Evolutionary conservation across 2,888 invertebrate genomes (phyloP), one percentile per base, ranked within the genome.

Genomic region (Acronicta leporina): DNA sequence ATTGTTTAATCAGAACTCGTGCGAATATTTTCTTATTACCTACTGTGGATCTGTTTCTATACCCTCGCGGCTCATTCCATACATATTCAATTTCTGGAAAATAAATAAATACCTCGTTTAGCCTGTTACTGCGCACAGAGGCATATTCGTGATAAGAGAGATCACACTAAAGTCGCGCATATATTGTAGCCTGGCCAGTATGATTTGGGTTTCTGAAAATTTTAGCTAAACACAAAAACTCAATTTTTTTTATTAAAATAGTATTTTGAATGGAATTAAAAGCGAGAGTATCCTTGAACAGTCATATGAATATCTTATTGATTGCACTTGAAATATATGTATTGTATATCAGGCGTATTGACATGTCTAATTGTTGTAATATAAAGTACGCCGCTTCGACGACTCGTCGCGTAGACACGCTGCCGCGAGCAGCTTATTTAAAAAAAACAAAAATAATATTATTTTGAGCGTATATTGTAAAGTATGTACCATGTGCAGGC

Each of bases 401-500:
- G 75, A 66, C 64, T 67, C 62, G 77, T 63, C 58, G 68, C 71
- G 79, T 68, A 64, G 63, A 60, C 62, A 53, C 64, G 63, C 50
- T 43, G 47, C 58, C 57, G 65, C 49, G 55, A 50, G 55, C 72
- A 54, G 62, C 40, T 16, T 44, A 33, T 16, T 51, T 42, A 51
- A 64, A 64, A 38, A 55, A 62, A 51, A 47, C 25, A 72, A 56
- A 3, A 64, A 59, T 43, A 44, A 27, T 40, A 48, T 16, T 20
- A 20, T 20, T 20, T 62, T 65, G 68, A 64, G 68, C 63, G 62
- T 61, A 56, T 52, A 73, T 73, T 75, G 68, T 77, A 68, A 70
- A 54, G 50, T 47, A 75, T 83, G 79, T 76, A 67, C 64, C 68
- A 71, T 87, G 81, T 88, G 82, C 94, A 93, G 94, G 91, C 91